Percentiles rank a stretch among this genome's conserved stretches.
Evolutionary conservation across 2,113 vertebrate genomes (phyloP).

Genomic region (Columba janthina): DNA sequence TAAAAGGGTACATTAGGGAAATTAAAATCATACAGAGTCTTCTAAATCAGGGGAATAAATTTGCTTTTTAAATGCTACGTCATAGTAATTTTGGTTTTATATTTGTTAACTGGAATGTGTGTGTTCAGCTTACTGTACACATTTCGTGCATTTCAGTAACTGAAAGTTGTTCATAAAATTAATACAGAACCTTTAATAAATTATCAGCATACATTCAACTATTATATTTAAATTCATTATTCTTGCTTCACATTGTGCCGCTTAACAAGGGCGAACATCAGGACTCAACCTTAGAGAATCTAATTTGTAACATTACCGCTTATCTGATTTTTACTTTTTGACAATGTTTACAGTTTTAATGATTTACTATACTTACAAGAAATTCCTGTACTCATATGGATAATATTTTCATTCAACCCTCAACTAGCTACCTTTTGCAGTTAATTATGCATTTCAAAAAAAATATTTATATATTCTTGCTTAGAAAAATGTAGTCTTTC

Average conservation of each 20-base stretch:
- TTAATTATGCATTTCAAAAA: neutral
- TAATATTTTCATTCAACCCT: neutral
- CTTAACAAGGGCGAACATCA: conserved; percentile 10
- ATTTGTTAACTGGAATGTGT: neutral
- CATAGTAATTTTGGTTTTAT: neutral
- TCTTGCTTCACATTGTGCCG: neutral
- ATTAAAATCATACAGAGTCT: neutral
- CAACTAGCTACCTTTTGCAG: neutral
- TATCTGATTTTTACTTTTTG: conserved; percentile 22
- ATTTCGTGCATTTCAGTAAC: conserved; percentile 6
- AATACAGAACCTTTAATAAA: conserved; percentile 26
- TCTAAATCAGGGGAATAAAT: neutral
- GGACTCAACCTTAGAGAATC: conserved; percentile 12
- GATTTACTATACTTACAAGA: neutral
- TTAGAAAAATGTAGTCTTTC: neutral
- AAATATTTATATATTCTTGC: neutral
- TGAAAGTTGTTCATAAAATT: conserved; percentile 18
- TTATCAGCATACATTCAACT: conserved; percentile 10
- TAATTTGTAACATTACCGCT: conserved; percentile 30
- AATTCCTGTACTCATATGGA: neutral
- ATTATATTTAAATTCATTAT: conserved; percentile 59
- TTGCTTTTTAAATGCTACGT: neutral
- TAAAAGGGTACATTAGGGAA: neutral
- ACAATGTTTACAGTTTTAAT: conserved; percentile 23
- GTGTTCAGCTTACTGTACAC: neutral